Evolutionary conservation across 2,797 vertebrate genomes (phyloP).

Genomic region (Schizopygopsis malacanthus): DNA sequence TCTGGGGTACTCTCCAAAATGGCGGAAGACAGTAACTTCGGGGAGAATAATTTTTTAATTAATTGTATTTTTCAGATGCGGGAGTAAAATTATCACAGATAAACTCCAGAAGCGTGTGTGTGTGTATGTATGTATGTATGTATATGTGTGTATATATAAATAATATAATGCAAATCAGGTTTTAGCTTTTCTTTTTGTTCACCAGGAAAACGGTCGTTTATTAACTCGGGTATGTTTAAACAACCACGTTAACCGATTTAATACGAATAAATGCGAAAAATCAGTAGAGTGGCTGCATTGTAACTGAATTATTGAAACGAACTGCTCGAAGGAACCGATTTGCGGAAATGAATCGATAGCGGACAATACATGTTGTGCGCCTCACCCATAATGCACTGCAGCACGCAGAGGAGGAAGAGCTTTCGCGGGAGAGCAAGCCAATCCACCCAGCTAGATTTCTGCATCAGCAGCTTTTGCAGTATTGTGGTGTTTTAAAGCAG

Average conservation of each 20-base stretch:
- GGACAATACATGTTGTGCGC: background rate
- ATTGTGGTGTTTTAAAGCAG: background rate
- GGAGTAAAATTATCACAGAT: too few relatives aligned
- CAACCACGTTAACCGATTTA: background rate
- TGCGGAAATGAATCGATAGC: background rate
- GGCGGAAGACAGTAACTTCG: too few relatives aligned
- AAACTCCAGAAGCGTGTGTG: too few relatives aligned
- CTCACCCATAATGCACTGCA: constrained; percentile 35
- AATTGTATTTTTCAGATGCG: too few relatives aligned
- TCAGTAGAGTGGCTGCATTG: background rate
- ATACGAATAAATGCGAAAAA: background rate
- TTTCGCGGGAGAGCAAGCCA: constrained; percentile 38
- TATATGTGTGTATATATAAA: too few relatives aligned
- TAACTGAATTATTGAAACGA: background rate
- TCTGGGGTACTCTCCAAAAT: too few relatives aligned
- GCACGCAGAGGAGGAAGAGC: constrained; percentile 48
- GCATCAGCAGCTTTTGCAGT: background rate
- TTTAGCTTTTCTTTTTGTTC: too few relatives aligned
- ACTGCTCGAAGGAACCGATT: background rate
- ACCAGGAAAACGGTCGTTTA: too few relatives aligned
- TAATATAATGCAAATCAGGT: too few relatives aligned
- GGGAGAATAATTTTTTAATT: too few relatives aligned
- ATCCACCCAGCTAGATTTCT: background rate
- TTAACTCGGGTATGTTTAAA: background rate
- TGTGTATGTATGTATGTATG: too few relatives aligned